Conservation (phyloP, 2,797 vertebrate species). For the Ptychobarbus kaznakovi region DNA sequence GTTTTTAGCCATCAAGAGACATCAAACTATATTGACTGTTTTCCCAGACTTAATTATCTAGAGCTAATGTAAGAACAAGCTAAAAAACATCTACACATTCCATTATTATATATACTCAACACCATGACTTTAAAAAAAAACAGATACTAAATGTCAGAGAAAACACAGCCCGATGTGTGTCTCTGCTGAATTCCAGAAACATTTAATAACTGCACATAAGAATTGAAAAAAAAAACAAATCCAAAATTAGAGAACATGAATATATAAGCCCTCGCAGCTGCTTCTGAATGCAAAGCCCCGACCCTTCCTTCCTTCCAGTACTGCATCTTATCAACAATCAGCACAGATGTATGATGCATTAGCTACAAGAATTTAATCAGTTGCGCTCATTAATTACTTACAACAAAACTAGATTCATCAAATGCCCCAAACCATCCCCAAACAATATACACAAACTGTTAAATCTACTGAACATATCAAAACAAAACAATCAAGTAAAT, state of each 20-base stretch:
- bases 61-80: background rate
- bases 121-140: background rate
- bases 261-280: background rate
- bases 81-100: background rate
- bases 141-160: background rate
- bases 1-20: background rate
- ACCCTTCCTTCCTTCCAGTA: background rate
- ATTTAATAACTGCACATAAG: background rate
- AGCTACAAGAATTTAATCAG: slow-evolving; percentile 24
- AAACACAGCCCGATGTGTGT: background rate
- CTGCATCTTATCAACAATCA: slow-evolving; percentile 5
- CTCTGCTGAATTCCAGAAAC: background rate
- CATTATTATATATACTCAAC: background rate
- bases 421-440: slow-evolving; percentile 34
- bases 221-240: background rate
- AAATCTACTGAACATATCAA: slow-evolving; percentile 37
- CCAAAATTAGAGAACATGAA: background rate
- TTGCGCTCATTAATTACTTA: slow-evolving; percentile 35
- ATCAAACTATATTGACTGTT: slow-evolving; percentile 2
- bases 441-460: slow-evolving; percentile 36
- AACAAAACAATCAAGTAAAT: slow-evolving; percentile 34
- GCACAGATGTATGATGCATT: slow-evolving; percentile 25
- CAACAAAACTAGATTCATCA: slow-evolving; percentile 33
- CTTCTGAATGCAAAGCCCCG: background rate
- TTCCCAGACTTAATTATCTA: background rate